These are phyloP conservation scores for Hydrotaea diabolus DNA, from an alignment of 2,888 invertebrate genomes.

Conservation along the genomic window DNA sequence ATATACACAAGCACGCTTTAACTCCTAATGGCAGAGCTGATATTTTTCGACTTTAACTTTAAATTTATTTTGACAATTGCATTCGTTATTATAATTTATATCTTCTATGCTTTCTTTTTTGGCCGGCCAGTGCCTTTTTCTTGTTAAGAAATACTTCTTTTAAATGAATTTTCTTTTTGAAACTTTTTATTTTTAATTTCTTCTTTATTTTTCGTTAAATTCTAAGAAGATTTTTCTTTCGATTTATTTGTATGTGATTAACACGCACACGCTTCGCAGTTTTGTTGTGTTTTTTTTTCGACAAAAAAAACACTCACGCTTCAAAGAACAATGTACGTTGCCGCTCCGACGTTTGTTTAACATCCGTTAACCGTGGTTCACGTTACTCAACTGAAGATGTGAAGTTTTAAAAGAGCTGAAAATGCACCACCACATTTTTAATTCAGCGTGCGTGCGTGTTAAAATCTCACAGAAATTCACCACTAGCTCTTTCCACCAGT, in stretches of 20 bases:
- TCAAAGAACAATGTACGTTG: not conserved
- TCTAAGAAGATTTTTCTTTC: not conserved
- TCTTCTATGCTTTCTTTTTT: not conserved
- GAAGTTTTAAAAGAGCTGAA: constrained; percentile 57
- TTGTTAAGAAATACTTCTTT: constrained; percentile 14
- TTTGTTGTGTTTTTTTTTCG: constrained; percentile 1
- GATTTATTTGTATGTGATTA: not conserved
- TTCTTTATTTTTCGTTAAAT: constrained; percentile 5
- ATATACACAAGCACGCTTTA: constrained; percentile 41
- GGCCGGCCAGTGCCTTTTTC: too few relatives aligned
- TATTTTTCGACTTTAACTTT: constrained; percentile 16
- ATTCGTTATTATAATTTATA: constrained; percentile 34
- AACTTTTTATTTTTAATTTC: constrained; percentile 6
- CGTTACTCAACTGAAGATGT: constrained; percentile 60
- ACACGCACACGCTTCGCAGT: constrained; percentile 32
- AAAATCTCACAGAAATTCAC: too few relatives aligned
- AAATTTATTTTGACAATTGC: constrained; percentile 13
- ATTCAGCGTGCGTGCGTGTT: constrained; percentile 33
- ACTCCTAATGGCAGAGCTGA: not conserved
- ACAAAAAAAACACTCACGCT: not conserved
- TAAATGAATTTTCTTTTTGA: not conserved
- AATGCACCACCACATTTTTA: constrained; percentile 12
- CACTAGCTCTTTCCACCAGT: too few relatives aligned
- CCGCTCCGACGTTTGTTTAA: constrained; percentile 43
- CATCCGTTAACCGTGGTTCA: constrained; percentile 59